Evolutionary conservation across 2,797 vertebrate species (phyloP).

Genomic region (Sebastes taczanowskii): DNA sequence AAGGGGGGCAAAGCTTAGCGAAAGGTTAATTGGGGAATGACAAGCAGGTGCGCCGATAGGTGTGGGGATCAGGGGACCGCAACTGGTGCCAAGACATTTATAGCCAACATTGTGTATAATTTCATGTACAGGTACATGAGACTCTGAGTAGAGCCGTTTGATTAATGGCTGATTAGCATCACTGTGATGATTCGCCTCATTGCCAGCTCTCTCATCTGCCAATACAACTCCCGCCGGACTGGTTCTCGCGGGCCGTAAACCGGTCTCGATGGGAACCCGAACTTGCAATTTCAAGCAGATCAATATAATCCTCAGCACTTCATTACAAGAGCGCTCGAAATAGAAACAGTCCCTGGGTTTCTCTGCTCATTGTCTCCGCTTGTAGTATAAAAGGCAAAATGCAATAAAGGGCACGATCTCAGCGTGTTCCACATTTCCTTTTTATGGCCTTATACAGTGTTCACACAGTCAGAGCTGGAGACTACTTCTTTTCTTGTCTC

Average conservation of each 20-base stretch:
- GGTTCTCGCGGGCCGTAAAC: background rate
- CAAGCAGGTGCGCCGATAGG: background rate
- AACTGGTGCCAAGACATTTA: background rate
- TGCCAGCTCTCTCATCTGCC: constrained; percentile 40
- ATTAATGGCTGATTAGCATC: constrained; percentile 45
- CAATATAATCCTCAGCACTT: constrained; percentile 50
- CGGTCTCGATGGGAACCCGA: constrained; percentile 25
- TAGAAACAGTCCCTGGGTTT: constrained; percentile 40
- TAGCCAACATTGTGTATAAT: background rate
- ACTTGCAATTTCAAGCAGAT: constrained; percentile 47
- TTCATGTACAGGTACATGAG: background rate
- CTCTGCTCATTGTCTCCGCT: background rate
- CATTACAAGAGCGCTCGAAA: constrained; percentile 30
- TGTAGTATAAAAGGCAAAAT: constrained; percentile 10
- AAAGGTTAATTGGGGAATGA: background rate
- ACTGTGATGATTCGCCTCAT: constrained; percentile 17
- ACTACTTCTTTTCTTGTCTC: constrained; percentile 21
- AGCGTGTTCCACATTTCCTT: constrained; percentile 20
- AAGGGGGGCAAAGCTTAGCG: background rate
- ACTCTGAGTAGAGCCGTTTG: constrained; percentile 1
- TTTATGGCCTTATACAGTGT: constrained; percentile 10
- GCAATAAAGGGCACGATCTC: background rate
- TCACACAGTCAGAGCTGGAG: constrained; percentile 1
- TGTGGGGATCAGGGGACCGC: background rate
- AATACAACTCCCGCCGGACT: constrained; percentile 24